Evolutionary conservation across 2,797 vertebrate species (phyloP).

Genomic region (Acanthurus tractus): DNA sequence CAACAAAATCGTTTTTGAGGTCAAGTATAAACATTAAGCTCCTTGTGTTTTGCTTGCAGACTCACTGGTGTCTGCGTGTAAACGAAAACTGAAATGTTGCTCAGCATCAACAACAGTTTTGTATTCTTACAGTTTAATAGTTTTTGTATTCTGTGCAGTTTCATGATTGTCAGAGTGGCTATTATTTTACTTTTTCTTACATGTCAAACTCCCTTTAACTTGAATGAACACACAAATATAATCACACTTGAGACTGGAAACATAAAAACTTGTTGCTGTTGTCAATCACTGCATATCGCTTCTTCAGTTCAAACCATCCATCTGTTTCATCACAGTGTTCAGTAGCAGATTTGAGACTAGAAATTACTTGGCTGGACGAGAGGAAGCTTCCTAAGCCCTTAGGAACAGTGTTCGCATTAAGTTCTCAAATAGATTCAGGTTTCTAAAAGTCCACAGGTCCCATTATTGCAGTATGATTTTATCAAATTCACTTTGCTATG

Average conservation of each 20-base stretch:
- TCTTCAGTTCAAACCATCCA: slow-evolving; percentile 38
- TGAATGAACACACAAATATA: not conserved
- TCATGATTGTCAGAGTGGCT: not conserved
- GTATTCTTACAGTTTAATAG: not conserved
- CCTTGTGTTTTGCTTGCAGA: not conserved
- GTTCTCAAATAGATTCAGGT: slow-evolving; percentile 24
- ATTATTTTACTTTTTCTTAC: not conserved
- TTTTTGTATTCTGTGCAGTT: not conserved
- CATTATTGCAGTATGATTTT: slow-evolving; percentile 38
- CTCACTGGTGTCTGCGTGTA: not conserved
- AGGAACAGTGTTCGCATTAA: slow-evolving; percentile 17
- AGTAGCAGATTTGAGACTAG: slow-evolving; percentile 23
- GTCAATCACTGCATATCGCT: slow-evolving; percentile 9
- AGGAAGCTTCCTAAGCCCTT: slow-evolving; percentile 47
- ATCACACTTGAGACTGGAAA: too few species aligned
- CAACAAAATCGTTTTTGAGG: not conserved
- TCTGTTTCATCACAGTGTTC: slow-evolving; percentile 70
- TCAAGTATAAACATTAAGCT: not conserved
- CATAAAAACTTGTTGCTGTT: slow-evolving; percentile 6
- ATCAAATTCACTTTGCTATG: slow-evolving; percentile 16
- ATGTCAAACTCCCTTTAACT: not conserved
- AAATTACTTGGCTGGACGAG: slow-evolving; percentile 53
- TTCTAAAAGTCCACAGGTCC: slow-evolving; percentile 52
- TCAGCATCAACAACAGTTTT: not conserved
- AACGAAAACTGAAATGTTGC: not conserved